Conservation (phyloP, 2,113 vertebrate species). For the Orientallactaga bullata region DNA sequence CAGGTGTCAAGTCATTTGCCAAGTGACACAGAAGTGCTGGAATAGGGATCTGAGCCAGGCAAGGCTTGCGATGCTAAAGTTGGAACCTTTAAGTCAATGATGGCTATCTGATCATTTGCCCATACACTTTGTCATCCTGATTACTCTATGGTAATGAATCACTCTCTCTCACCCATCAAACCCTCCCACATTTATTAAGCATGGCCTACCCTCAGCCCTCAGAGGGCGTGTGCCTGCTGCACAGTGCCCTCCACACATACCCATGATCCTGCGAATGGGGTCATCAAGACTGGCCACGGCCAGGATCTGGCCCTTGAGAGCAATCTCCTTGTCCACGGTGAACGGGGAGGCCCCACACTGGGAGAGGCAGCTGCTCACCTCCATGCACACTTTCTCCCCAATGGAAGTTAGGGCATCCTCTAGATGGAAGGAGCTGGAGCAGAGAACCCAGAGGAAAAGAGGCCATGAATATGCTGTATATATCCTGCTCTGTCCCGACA, state of each 20-base stretch:
- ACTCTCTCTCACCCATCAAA: not conserved
- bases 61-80: not conserved
- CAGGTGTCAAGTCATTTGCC: fast-evolving
- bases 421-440: constrained; percentile 89
- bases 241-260: constrained; percentile 81
- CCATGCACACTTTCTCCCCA: constrained; percentile 93
- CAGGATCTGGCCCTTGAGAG: constrained; percentile 94
- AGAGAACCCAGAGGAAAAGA: not conserved
- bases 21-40: not conserved
- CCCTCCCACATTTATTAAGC: not conserved
- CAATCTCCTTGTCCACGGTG: constrained; percentile 85
- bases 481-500: not conserved
- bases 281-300: constrained; percentile 89
- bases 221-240: not conserved
- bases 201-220: not conserved
- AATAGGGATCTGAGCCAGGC: not conserved
- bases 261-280: constrained; percentile 93
- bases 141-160: too few species aligned
- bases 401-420: constrained; percentile 90
- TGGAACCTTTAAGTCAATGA: not conserved
- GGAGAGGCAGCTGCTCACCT: constrained; percentile 90
- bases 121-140: not conserved
- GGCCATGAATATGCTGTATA: not conserved
- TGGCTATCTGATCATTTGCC: not conserved
- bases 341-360: constrained; percentile 91